A percentile compares a stretch with the other conserved stretches of the same genome.
Conservation (phyloP, 2,888 invertebrate genomes). For the Abscondita cerata region DNA sequence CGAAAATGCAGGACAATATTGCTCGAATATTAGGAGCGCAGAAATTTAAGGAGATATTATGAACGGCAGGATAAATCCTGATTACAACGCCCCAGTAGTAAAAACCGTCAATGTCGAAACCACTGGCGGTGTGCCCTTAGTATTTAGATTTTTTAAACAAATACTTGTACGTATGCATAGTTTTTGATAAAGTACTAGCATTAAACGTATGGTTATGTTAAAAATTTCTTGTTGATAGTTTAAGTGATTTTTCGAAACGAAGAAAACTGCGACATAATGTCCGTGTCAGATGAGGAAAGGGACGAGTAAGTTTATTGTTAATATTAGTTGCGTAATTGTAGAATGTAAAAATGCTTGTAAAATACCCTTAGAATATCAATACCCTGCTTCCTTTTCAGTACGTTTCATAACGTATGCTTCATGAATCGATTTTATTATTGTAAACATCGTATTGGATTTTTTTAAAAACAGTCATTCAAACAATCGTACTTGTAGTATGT, state of each 20-base stretch:
- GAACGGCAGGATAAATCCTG: slow-evolving; percentile 11
- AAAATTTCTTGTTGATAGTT: slow-evolving; percentile 8
- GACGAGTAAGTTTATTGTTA: slow-evolving; percentile 69
- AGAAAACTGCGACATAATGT: slow-evolving; percentile 54
- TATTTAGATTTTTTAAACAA: too few relatives aligned
- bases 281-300: slow-evolving; percentile 72
- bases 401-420: too few relatives aligned
- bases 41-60: slow-evolving; percentile 7
- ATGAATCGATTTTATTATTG: too few relatives aligned
- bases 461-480: too few relatives aligned
- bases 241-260: slow-evolving; percentile 3
- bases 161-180: background rate
- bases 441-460: too few relatives aligned
- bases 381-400: too few relatives aligned
- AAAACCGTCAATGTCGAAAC: slow-evolving; percentile 17
- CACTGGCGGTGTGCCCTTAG: slow-evolving; percentile 11
- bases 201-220: background rate
- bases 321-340: too few relatives aligned
- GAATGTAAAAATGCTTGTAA: background rate
- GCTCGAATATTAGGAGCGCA: slow-evolving; percentile 23
- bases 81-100: slow-evolving; percentile 22
- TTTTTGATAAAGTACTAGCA: background rate
- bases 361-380: slow-evolving; percentile 1
- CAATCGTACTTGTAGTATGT: too few relatives aligned
- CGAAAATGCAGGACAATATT: slow-evolving; percentile 19